phyloP scores from a whole-genome alignment of 2,797 vertebrate genomes.

The Pipistrellus kuhlii region DNA sequence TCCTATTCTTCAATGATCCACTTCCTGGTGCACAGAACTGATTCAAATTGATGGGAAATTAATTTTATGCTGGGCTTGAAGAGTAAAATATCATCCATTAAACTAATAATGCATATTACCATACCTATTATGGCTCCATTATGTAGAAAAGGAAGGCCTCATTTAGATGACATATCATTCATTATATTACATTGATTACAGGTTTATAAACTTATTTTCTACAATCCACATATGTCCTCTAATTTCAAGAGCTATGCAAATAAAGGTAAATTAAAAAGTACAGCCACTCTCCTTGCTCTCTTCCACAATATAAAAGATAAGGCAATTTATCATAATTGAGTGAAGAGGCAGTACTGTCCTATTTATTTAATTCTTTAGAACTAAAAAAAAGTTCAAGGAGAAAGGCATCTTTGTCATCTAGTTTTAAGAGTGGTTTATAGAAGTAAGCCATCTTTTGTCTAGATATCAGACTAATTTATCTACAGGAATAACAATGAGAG shows the following conservation, averaged over 20 bases:
- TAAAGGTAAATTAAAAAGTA: slow-evolving; percentile 64
- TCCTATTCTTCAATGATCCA: background rate
- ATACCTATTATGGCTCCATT: slow-evolving; percentile 57
- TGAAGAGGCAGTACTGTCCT: background rate
- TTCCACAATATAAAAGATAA: slow-evolving; percentile 54
- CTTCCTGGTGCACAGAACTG: slow-evolving; percentile 48
- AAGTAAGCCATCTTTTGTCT: slow-evolving; percentile 35
- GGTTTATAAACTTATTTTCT: slow-evolving; percentile 52
- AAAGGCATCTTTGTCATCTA: background rate
- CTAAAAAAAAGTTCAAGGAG: slow-evolving; percentile 7
- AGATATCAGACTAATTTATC: slow-evolving; percentile 35
- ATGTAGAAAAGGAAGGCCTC: slow-evolving; percentile 77
- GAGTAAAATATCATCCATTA: slow-evolving; percentile 76
- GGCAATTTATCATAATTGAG: slow-evolving; percentile 60
- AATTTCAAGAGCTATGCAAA: slow-evolving; percentile 41
- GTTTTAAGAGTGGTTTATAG: background rate
- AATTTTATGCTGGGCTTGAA: slow-evolving; percentile 65
- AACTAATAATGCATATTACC: slow-evolving; percentile 76
- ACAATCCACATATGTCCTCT: slow-evolving; percentile 17
- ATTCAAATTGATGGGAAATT: slow-evolving; percentile 77
- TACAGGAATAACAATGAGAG: background rate
- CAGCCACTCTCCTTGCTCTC: background rate
- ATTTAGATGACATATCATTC: slow-evolving; percentile 61
- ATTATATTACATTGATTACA: slow-evolving; percentile 61
- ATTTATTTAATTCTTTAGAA: slow-evolving; percentile 50